phyloP scores from a whole-genome alignment of 2,113 vertebrate species.

The crab-eating macaque (Macaca fascicularis) region T2T-MFA8v1.1 NC_088378.1:78224501-78225000 shows the following conservation, averaged over 20 bases:
- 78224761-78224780: slow-evolving; percentile 65
- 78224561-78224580: slow-evolving; percentile 64
- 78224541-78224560: slow-evolving; percentile 37
- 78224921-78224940: slow-evolving; percentile 28
- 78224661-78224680: slow-evolving; percentile 70
- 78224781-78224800: slow-evolving; percentile 32
- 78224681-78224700: slow-evolving; percentile 74
- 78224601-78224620: slow-evolving; percentile 63
- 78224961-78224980: slow-evolving; percentile 5
- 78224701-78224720: slow-evolving; percentile 75
- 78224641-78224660: slow-evolving; percentile 74
- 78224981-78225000: slow-evolving; percentile 12
- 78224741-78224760: slow-evolving; percentile 72
- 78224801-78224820: background rate
- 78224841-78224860: slow-evolving; percentile 53
- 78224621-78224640: slow-evolving; percentile 71
- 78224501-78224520: slow-evolving; percentile 54
- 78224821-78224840: slow-evolving; percentile 56
- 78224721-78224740: slow-evolving; percentile 75
- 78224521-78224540: slow-evolving; percentile 53
- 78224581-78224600: slow-evolving; percentile 76
- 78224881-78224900: slow-evolving; percentile 51
- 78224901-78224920: background rate
- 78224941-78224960: slow-evolving; percentile 48
- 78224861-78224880: slow-evolving; percentile 71